A percentile compares a stretch with the other conserved stretches of the same genome.
phyloP scores from a whole-genome alignment of 1,140 invertebrate species.

The Sycophaga agraensis region DNA sequence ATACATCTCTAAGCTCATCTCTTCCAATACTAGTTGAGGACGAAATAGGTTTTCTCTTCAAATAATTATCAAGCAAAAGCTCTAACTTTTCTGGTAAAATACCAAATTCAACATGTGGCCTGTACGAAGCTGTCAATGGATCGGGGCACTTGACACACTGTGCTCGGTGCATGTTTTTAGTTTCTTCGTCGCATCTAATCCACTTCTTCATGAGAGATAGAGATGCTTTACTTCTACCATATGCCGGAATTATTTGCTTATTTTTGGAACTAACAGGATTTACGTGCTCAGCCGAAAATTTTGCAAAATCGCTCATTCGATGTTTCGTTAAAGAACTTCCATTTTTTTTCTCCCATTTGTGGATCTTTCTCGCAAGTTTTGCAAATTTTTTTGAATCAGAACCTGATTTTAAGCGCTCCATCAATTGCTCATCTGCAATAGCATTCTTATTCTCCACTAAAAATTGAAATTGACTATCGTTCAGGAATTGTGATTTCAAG shows the following conservation, averaged over 20 bases:
- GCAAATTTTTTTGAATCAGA: slow-evolving; percentile 52
- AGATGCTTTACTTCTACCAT: slow-evolving; percentile 50
- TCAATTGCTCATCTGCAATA: slow-evolving; percentile 63
- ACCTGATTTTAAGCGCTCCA: slow-evolving; percentile 63
- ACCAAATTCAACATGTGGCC: slow-evolving; percentile 76
- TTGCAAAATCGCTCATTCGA: slow-evolving; percentile 44
- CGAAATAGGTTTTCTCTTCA: slow-evolving; percentile 52
- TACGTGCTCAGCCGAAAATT: slow-evolving; percentile 39
- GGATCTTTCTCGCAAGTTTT: slow-evolving; percentile 57
- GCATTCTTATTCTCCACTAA: slow-evolving; percentile 76
- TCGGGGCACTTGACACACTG: slow-evolving; percentile 65
- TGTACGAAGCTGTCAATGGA: slow-evolving; percentile 69
- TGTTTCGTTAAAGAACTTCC: slow-evolving; percentile 53
- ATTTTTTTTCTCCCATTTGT: slow-evolving; percentile 66
- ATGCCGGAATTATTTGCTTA: slow-evolving; percentile 29
- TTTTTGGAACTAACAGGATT: slow-evolving; percentile 44
- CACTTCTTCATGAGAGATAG: slow-evolving; percentile 66
- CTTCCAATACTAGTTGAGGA: slow-evolving; percentile 38
- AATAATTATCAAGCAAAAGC: slow-evolving; percentile 67
- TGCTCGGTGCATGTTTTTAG: slow-evolving; percentile 56
- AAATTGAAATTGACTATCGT: slow-evolving; percentile 76
- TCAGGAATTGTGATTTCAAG: slow-evolving; percentile 82
- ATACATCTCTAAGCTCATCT: slow-evolving; percentile 67
- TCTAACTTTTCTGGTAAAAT: slow-evolving; percentile 81
- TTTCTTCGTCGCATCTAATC: slow-evolving; percentile 61